Percentiles rank a stretch among this genome's conserved stretches.
Conservation (phyloP, 2,797 vertebrate species). For the Momotus momota region DNA sequence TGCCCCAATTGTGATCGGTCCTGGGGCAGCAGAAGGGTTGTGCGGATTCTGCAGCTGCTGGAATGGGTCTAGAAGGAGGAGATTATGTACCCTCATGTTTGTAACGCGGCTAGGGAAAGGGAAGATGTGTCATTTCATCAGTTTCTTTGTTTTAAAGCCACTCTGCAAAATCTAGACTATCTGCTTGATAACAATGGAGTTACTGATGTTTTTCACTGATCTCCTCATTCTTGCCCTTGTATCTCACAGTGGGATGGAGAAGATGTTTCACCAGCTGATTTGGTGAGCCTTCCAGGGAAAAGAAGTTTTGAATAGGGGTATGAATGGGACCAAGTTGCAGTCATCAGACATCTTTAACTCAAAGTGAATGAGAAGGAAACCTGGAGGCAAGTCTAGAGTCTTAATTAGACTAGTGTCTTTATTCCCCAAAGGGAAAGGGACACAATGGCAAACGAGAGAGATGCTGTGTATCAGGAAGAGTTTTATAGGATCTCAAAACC, state of each 20-base stretch:
- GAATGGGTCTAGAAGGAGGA: neutral
- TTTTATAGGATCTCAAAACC: neutral
- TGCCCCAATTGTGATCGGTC: fast-evolving
- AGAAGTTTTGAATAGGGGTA: neutral
- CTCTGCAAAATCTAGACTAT: neutral
- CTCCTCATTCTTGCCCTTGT: neutral
- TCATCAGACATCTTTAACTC: neutral
- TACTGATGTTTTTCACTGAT: neutral
- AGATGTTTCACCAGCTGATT: neutral
- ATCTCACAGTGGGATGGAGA: neutral
- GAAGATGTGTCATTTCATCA: fast-evolving
- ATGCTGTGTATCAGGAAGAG: neutral
- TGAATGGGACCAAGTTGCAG: neutral
- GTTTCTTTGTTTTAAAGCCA: neutral
- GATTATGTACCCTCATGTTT: neutral
- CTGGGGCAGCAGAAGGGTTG: neutral
- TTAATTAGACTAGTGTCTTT: neutral
- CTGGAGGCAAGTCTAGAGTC: neutral
- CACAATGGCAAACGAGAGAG: neutral
- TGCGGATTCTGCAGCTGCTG: neutral
- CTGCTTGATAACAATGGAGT: neutral
- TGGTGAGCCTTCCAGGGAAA: neutral
- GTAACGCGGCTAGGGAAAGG: neutral
- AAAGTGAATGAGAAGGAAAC: neutral
- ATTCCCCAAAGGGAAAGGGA: neutral